Conservation (phyloP, 2,113 vertebrate species). For the Oostethus manadensis region DNA sequence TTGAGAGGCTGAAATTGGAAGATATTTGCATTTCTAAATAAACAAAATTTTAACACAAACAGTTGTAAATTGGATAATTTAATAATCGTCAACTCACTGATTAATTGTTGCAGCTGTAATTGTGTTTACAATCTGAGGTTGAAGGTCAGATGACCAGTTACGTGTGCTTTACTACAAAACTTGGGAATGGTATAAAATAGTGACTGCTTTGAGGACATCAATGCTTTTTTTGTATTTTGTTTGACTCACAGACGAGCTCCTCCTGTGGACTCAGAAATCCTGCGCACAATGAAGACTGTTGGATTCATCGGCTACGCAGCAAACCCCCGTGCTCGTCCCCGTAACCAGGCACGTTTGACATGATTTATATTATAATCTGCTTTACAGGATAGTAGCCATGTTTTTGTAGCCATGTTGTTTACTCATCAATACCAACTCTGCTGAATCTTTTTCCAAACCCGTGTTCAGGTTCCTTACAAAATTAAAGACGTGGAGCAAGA, state of each 20-base stretch:
- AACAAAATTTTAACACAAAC: too few relatives aligned
- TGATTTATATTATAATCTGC: background rate
- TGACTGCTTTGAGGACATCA: background rate
- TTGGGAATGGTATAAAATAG: too few relatives aligned
- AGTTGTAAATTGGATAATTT: too few relatives aligned
- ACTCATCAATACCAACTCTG: background rate
- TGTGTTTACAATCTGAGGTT: too few relatives aligned
- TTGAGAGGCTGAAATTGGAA: too few relatives aligned
- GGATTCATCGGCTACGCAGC: slow-evolving; percentile 97
- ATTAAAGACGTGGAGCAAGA: slow-evolving; percentile 87
- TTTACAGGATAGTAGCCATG: background rate
- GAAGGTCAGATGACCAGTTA: too few relatives aligned
- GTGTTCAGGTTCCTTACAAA: slow-evolving; percentile 87
- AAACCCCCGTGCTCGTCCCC: slow-evolving; percentile 88
- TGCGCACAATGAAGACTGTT: slow-evolving; percentile 96
- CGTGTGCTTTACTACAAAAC: too few relatives aligned
- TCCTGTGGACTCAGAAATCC: slow-evolving; percentile 88
- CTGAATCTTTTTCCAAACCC: background rate
- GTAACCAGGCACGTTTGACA: slow-evolving; percentile 80
- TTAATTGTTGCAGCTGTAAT: too few relatives aligned
- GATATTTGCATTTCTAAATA: too few relatives aligned
- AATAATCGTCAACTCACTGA: too few relatives aligned
- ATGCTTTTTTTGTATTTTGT: background rate
- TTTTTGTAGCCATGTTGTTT: background rate
- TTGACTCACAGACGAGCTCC: slow-evolving; percentile 80